Percentiles rank a stretch among this genome's conserved stretches.
These are phyloP conservation scores for Otocyon megalotis DNA, from an alignment of 2,113 vertebrate species.

Conservation along the genomic window DNA sequence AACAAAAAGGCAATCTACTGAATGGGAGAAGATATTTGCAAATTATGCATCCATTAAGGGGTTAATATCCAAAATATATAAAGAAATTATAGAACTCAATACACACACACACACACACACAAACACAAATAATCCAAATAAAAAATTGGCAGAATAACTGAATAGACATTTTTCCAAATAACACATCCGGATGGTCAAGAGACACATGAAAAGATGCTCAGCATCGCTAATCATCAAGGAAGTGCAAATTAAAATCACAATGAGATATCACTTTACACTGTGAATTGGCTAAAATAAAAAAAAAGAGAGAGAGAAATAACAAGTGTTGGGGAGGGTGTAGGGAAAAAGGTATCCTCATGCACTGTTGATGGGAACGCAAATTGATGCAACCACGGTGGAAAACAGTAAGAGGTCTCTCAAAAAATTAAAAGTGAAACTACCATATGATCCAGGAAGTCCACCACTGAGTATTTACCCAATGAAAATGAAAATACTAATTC, in stretches of 20 bases:
- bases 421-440: neutral
- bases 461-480: neutral
- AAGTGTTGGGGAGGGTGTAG: neutral
- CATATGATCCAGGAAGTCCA: neutral
- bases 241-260: neutral
- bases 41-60: neutral
- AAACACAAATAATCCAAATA: neutral
- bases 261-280: neutral
- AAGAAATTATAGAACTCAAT: neutral
- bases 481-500: neutral
- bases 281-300: neutral
- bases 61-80: neutral
- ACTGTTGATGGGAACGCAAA: neutral
- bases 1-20: neutral
- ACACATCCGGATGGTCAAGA: neutral
- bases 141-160: neutral
- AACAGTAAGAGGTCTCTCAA: neutral
- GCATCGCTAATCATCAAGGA: neutral
- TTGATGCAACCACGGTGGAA: neutral
- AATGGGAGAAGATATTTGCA: neutral
- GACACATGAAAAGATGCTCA: neutral
- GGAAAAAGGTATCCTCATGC: neutral
- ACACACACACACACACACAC: neutral
- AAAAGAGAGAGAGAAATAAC: neutral
- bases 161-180: neutral